phyloP scores from a whole-genome alignment of 2,797 vertebrate species.

The Brachyalestes nurse region DNA sequence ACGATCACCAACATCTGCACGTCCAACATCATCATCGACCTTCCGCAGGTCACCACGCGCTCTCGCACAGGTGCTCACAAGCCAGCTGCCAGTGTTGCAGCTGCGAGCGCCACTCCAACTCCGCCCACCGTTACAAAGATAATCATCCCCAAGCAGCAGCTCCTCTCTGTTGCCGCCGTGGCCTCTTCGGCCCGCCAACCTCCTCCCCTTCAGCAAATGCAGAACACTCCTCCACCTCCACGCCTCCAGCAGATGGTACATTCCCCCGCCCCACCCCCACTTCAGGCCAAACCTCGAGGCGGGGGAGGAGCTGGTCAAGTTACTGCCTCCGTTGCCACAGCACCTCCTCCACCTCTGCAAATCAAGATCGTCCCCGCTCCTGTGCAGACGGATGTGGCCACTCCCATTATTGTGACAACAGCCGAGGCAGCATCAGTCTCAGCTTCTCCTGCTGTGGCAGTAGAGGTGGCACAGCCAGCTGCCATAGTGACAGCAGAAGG shows the following conservation, averaged over 20 bases:
- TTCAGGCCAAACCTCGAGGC: slow-evolving; percentile 82
- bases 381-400: slow-evolving; percentile 68
- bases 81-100: slow-evolving; percentile 67
- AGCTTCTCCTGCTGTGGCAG: slow-evolving; percentile 58
- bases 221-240: slow-evolving; percentile 82
- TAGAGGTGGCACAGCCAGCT: slow-evolving; percentile 69
- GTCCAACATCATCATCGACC: slow-evolving; percentile 84
- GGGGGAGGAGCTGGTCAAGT: slow-evolving; percentile 60
- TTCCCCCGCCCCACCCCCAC: slow-evolving; percentile 84
- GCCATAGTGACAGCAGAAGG: slow-evolving; percentile 62
- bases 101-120: slow-evolving; percentile 57
- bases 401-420: slow-evolving; percentile 76
- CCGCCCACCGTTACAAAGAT: slow-evolving; percentile 83
- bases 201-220: slow-evolving; percentile 89
- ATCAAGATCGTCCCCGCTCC: slow-evolving; percentile 82
- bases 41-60: slow-evolving; percentile 79
- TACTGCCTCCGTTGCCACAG: slow-evolving; percentile 46
- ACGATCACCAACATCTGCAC: slow-evolving; percentile 86
- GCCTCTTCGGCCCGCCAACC: slow-evolving; percentile 77
- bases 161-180: slow-evolving; percentile 55
- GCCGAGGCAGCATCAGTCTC: slow-evolving; percentile 47
- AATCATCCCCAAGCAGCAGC: slow-evolving; percentile 84
- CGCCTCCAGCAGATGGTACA: slow-evolving; percentile 84
- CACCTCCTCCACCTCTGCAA: slow-evolving; percentile 83
- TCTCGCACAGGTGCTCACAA: slow-evolving; percentile 79